Evolutionary conservation across 2,113 vertebrate species (phyloP).

Genomic region (Zapus hudsonius): DNA sequence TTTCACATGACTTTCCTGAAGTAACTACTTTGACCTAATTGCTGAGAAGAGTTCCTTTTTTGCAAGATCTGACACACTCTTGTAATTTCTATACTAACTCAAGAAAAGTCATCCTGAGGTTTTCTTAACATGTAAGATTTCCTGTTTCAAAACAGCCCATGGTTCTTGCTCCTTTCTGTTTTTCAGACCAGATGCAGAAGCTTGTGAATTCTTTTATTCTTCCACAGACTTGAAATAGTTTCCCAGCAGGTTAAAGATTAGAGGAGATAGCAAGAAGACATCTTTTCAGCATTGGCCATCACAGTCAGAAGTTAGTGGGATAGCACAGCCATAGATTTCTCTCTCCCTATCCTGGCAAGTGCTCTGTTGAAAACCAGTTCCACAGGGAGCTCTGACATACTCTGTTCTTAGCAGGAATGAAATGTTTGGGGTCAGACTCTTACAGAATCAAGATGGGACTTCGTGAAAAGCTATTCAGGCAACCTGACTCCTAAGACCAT

Average conservation of each 20-base stretch:
- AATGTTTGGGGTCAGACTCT: not conserved
- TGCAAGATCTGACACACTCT: constrained; percentile 5
- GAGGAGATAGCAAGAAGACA: not conserved
- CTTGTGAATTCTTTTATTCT: not conserved
- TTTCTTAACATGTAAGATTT: constrained; percentile 3
- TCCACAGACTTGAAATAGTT: not conserved
- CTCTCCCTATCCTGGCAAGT: not conserved
- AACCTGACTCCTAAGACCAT: not conserved
- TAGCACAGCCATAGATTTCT: not conserved
- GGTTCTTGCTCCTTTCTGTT: constrained; percentile 12
- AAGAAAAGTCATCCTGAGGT: constrained; percentile 29
- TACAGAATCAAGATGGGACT: not conserved
- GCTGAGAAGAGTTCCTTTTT: constrained; percentile 11
- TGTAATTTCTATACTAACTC: not conserved
- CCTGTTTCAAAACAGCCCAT: not conserved
- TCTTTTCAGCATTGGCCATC: not conserved
- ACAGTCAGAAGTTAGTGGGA: not conserved
- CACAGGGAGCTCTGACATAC: not conserved
- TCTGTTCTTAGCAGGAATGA: not conserved
- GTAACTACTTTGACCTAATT: not conserved
- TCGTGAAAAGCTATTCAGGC: not conserved
- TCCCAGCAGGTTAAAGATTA: not conserved
- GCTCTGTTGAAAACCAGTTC: not conserved
- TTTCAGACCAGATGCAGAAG: not conserved
- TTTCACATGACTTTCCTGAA: constrained; percentile 4